Conservation (phyloP, 2,797 vertebrate genomes). For the Hippocampus kuda region DNA sequence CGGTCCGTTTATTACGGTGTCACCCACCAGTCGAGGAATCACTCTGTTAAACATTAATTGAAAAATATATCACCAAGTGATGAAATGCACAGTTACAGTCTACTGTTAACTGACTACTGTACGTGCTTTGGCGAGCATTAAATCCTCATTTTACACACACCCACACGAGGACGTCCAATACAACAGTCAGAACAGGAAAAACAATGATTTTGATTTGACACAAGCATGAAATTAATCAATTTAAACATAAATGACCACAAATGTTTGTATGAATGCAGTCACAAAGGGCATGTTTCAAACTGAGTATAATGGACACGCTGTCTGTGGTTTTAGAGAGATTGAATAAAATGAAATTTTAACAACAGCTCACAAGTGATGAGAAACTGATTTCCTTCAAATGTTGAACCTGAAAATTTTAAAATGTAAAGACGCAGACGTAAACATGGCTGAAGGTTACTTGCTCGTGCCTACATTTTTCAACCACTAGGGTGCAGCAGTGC, state of each 20-base stretch:
- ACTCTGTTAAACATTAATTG: constrained; percentile 19
- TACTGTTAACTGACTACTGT: background rate
- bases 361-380: no score
- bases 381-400: no score
- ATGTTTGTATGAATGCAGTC: no score
- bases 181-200: background rate
- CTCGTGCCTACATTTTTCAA: constrained; percentile 2
- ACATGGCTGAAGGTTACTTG: background rate
- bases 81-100: background rate
- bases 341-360: no score
- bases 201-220: background rate
- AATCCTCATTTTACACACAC: background rate
- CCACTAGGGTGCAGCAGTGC: constrained; percentile 56
- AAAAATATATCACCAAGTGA: background rate
- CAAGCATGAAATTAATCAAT: no score
- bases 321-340: no score
- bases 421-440: no score
- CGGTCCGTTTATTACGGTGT: background rate
- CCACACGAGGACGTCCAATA: background rate
- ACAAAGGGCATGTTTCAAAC: no score
- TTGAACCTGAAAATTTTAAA: no score
- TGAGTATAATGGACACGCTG: no score
- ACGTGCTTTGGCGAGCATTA: background rate
- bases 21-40: constrained; percentile 2
- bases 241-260: no score